Evolutionary conservation across 2,797 vertebrate species (phyloP), one percentile per base, ranked within the genome.

Genomic region (Onychomys torridus): DNA sequence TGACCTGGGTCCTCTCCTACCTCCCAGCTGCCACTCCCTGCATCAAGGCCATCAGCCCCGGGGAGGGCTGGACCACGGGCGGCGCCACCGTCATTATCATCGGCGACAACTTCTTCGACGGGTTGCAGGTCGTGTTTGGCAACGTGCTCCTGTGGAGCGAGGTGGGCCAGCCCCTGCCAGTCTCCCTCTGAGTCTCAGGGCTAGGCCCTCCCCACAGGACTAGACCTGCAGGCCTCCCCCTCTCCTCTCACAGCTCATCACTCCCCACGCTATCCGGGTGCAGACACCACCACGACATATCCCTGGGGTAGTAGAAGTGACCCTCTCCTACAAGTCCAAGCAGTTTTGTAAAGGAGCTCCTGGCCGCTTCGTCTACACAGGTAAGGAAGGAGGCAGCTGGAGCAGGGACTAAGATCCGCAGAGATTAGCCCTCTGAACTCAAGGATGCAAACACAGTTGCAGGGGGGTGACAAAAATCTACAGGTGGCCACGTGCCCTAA

Each of bases 271-370:
- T 95, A 99, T 99, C 98, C 99, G 99, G 87, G 99, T 99, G 88
- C 99, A 99, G 99, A 99, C 99, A 0, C 99, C 99, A 0, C 99
- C 99, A 0, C 98, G 99, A 21, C 99, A 99, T 99, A 99, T 99
- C 98, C 99, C 99, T 0, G 99, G 99, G 8, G 99, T 99, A 12
- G 99, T 99, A 97, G 99, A 99, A 98, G 99, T 99, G 98, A 99
- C 99, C 21, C 98, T 99, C 57, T 99, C 99, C 98, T 99, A 99
- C 98, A 99, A 99, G 93, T 99, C 99, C 97, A 99, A 99, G 98
- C 99, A 99, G 97, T 99, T 99, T 99, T 99, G 99, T 99, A 99
- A 99, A 98, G 99, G 99, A 93, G 99, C 99, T 0, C 99, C 99
- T 0, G 99, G 99, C 2, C 99, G 99, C 94, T 99, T 99, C 71